Evolutionary conservation across 2,888 invertebrate genomes (phyloP), one percentile per base, ranked within the genome.

Genomic region (Calliopum simillimum): DNA sequence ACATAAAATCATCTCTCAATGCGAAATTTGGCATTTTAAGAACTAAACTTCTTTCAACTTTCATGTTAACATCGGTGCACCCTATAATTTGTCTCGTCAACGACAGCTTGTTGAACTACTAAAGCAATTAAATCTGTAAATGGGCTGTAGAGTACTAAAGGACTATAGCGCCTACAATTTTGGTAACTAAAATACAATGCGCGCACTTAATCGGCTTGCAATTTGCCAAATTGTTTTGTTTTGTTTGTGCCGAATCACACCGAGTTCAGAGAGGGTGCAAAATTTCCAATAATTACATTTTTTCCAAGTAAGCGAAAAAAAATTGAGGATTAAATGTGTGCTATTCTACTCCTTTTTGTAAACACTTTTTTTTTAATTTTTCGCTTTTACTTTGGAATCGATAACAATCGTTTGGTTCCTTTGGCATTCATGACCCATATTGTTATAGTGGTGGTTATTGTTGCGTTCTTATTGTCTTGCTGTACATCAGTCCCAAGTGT

Each of bases 81-180:
- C 49, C n/a, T 19, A 19, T n/a, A 49, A 2, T 4, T 5, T 12
- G 33, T 33, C 46, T 58, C 49, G 43, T 43, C 21, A 62, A 12
- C 59, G 51, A 25, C 65, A 59, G 62, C 70, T 55, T 62, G 63
- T 63, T 67, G 70, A 71, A 62, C 70, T 66, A 70, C 46, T 61
- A 33, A 66, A 19, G 23, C 47, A 68, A 68, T 68, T 68, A 58
- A 67, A 59, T 47, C 43, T 67, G 58, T 58, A 59, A 67, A 67
- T 67, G 67, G 67, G 58, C 46, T 67, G n/a, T 14, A 51, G n/a
- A n/a, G 33, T 59, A 21, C 49, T 8, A 33, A 47, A 41, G n/a
- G 19, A 58, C 6, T 56, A n/a, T 13, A 13, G 5, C 44, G 19
- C 21, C 46, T 14, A 13, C 61, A 12, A 43, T 33, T 33, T 33